Conservation (phyloP, 1,140 invertebrate species). For the Cherax quadricarinatus region DNA sequence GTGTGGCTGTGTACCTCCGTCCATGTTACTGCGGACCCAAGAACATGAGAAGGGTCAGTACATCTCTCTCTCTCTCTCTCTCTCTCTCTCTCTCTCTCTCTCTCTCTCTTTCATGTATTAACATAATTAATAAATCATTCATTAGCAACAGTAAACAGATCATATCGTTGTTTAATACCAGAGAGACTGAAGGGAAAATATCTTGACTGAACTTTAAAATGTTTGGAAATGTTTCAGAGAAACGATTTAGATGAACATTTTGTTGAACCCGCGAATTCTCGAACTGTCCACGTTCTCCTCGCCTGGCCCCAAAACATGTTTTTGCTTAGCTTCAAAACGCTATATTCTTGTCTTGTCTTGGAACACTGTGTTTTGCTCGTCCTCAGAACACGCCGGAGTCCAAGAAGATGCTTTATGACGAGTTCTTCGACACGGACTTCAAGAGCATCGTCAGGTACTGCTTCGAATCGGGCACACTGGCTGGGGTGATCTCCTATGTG, state of each 20-base stretch:
- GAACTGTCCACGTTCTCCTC: too few relatives aligned
- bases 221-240: too few relatives aligned
- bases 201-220: too few relatives aligned
- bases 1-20: constrained; percentile 91
- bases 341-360: too few relatives aligned
- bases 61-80: background rate
- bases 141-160: background rate
- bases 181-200: background rate
- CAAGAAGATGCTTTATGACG: constrained; percentile 38
- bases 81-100: constrained; percentile 14
- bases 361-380: too few relatives aligned
- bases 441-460: constrained; percentile 80
- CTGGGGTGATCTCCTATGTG: constrained; percentile 92
- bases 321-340: too few relatives aligned
- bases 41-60: constrained; percentile 50
- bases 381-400: constrained; percentile 36
- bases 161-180: background rate
- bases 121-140: background rate
- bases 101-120: background rate
- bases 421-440: constrained; percentile 56
- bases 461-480: constrained; percentile 89
- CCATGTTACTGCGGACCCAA: constrained; percentile 77
- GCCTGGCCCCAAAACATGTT: too few relatives aligned
- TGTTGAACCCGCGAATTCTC: too few relatives aligned
- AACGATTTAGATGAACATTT: too few relatives aligned